A percentile compares a stretch with the other conserved stretches of the same genome.
These are phyloP conservation scores for Napeogenes inachia DNA, from an alignment of 2,888 invertebrate species.

Conservation along the genomic window DNA sequence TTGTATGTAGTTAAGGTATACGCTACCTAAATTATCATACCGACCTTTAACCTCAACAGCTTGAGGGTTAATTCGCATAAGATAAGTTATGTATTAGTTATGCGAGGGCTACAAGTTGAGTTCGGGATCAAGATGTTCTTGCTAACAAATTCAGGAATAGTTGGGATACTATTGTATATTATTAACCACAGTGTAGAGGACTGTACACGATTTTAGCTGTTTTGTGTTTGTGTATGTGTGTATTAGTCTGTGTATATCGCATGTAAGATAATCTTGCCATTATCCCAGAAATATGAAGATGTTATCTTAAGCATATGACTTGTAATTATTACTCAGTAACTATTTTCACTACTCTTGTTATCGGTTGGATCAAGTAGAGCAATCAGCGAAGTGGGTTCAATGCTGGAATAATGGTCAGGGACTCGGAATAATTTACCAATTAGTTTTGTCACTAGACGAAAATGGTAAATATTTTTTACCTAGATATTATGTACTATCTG, in stretches of 20 bases:
- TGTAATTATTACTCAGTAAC: neutral
- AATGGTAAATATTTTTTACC: too few relatives aligned
- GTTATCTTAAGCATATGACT: neutral
- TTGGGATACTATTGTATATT: constrained; percentile 4
- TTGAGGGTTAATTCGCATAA: constrained; percentile 20
- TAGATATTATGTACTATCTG: too few relatives aligned
- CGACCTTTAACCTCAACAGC: constrained; percentile 4
- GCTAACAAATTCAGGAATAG: constrained; percentile 4
- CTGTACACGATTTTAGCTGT: neutral
- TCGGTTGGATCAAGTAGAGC: neutral
- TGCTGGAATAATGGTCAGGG: too few relatives aligned
- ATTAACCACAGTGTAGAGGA: neutral
- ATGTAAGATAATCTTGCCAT: too few relatives aligned
- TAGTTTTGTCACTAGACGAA: too few relatives aligned
- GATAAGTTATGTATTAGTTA: constrained; percentile 24
- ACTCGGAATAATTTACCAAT: too few relatives aligned
- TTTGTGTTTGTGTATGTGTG: neutral
- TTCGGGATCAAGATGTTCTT: constrained; percentile 6
- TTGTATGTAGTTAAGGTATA: constrained; percentile 1
- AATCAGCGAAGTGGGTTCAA: neutral
- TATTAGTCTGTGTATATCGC: too few relatives aligned
- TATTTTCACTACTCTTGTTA: neutral
- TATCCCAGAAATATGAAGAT: too few relatives aligned
- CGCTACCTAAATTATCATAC: neutral
- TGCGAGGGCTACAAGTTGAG: constrained; percentile 9